Conservation (phyloP, 2,888 invertebrate species). For the Mesorhabditis spiculigera region DNA sequence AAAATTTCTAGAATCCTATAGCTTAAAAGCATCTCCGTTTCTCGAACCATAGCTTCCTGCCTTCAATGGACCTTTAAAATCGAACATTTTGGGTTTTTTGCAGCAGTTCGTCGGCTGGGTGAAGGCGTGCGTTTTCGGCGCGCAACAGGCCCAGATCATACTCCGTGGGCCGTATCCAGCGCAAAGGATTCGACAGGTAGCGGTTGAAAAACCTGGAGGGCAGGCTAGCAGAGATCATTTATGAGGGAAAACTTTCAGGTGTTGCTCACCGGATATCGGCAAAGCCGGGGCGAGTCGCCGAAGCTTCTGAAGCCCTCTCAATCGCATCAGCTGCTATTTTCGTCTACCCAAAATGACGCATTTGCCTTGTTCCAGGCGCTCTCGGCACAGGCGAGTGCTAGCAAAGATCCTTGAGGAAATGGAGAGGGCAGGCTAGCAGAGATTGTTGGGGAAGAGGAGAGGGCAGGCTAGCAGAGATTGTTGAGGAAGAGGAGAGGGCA, state of each 20-base stretch:
- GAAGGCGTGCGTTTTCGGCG: constrained; percentile 66
- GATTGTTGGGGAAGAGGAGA: too few relatives aligned
- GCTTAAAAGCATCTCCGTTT: too few relatives aligned
- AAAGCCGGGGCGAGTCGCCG: constrained; percentile 8
- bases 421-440: background rate
- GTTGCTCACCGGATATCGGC: constrained; percentile 26
- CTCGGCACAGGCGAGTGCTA: constrained; percentile 71
- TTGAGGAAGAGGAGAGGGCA: too few relatives aligned
- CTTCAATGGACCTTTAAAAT: background rate
- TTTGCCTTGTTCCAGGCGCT: constrained; percentile 77
- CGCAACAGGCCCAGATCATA: constrained; percentile 70
- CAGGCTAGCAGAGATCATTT: background rate
- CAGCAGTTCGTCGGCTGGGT: constrained; percentile 73
- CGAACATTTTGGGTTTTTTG: constrained; percentile 12
- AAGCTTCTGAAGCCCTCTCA: constrained; percentile 35
- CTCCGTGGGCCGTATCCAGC: constrained; percentile 87
- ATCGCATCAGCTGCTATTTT: constrained; percentile 61
- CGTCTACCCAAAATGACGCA: constrained; percentile 60
- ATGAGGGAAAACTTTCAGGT: constrained; percentile 15
- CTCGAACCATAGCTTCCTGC: too few relatives aligned
- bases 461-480: too few relatives aligned
- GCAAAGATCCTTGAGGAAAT: background rate
- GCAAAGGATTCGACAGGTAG: constrained; percentile 77
- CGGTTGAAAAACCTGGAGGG: background rate
- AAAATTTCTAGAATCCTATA: background rate